phyloP scores from a whole-genome alignment of 2,888 invertebrate species.

The Creontiades dilutus region DNA sequence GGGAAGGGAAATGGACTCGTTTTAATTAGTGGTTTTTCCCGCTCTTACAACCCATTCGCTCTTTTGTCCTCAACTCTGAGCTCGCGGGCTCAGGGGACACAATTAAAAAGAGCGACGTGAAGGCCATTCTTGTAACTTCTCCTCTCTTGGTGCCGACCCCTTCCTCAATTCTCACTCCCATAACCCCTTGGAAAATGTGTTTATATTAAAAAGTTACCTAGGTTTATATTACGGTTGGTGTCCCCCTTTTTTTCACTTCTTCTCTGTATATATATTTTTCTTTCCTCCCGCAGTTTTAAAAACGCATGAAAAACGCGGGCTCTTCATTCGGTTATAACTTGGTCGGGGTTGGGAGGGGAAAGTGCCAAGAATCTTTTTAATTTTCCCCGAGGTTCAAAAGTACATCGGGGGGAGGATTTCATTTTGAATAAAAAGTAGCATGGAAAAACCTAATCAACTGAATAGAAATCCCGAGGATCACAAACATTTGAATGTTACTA shows the following conservation, averaged over 20 bases:
- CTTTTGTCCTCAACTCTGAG: slow-evolving; percentile 51
- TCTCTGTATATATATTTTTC: slow-evolving; percentile 18
- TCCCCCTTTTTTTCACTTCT: background rate
- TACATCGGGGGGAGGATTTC: background rate
- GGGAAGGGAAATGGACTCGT: slow-evolving; percentile 36
- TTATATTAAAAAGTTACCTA: slow-evolving; percentile 67
- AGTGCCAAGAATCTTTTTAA: slow-evolving; percentile 48
- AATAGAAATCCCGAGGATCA: background rate
- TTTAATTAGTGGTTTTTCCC: slow-evolving; percentile 65
- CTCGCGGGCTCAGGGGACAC: slow-evolving; percentile 52
- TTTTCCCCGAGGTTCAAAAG: slow-evolving; percentile 37
- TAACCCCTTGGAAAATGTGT: slow-evolving; percentile 53
- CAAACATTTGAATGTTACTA: too few species aligned
- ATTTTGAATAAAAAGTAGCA: background rate
- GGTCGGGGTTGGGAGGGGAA: background rate
- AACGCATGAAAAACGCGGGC: slow-evolving; percentile 40
- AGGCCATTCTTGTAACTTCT: slow-evolving; percentile 48
- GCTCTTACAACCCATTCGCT: slow-evolving; percentile 63
- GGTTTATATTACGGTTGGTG: slow-evolving; percentile 47
- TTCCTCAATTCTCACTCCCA: slow-evolving; percentile 28
- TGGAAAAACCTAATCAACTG: slow-evolving; percentile 2
- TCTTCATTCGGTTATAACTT: slow-evolving; percentile 34
- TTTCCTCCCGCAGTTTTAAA: slow-evolving; percentile 19
- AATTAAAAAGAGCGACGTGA: slow-evolving; percentile 59
- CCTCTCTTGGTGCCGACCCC: slow-evolving; percentile 42